Conservation (phyloP, 2,797 vertebrate species). For the Podarcis lilfordi region DNA sequence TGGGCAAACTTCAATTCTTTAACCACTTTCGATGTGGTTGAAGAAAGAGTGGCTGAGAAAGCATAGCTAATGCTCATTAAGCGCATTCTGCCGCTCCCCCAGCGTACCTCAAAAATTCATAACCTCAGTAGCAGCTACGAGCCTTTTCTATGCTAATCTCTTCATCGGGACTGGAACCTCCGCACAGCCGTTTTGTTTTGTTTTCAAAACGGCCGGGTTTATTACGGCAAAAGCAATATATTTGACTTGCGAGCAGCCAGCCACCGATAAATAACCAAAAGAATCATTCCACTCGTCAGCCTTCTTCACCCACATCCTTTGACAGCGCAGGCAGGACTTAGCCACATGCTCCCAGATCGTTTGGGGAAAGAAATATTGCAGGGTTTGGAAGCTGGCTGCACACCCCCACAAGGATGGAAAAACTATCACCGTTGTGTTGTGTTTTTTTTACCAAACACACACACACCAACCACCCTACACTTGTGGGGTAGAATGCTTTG, state of each 20-base stretch:
- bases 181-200: neutral
- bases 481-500: constrained; percentile 66
- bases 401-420: constrained; percentile 62
- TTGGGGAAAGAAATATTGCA: constrained; percentile 38
- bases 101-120: neutral
- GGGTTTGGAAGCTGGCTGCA: constrained; percentile 38
- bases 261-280: constrained; percentile 3
- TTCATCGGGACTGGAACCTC: neutral
- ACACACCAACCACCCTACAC: constrained; percentile 23
- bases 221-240: neutral
- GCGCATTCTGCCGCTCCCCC: neutral
- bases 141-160: neutral
- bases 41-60: neutral
- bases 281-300: neutral
- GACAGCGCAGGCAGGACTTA: neutral
- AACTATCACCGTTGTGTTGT: constrained; percentile 50
- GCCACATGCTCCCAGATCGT: neutral
- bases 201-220: neutral
- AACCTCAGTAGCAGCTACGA: neutral
- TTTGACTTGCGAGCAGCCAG: neutral
- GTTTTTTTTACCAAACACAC: too few species aligned
- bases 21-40: neutral
- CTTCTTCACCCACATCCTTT: constrained; percentile 45
- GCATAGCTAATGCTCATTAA: neutral
- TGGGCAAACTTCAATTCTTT: neutral